These are phyloP conservation scores for Platycheirus albimanus DNA, from an alignment of 2,888 invertebrate genomes.

Conservation along the genomic window DNA sequence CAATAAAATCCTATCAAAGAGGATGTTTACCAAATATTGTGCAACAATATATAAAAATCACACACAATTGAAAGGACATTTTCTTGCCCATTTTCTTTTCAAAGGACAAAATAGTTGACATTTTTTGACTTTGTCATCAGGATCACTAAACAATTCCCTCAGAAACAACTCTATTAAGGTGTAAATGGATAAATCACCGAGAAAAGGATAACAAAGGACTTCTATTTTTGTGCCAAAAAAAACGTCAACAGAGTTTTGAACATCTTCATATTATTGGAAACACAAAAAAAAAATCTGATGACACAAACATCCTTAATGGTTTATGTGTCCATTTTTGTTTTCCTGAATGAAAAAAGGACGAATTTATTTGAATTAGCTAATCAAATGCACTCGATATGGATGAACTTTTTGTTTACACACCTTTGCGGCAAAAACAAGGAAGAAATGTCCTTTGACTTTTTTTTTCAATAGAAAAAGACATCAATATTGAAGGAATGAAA, in stretches of 20 bases:
- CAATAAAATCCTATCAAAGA: conserved; percentile 35
- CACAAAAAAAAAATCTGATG: conserved; percentile 10
- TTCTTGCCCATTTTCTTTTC: conserved; percentile 41
- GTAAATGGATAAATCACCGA: conserved; percentile 71
- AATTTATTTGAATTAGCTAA: conserved; percentile 51
- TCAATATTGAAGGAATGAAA: conserved; percentile 14
- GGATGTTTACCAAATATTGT: conserved; percentile 68
- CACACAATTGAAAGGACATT: conserved; percentile 60
- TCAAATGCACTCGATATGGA: conserved; percentile 39
- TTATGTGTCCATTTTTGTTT: conserved; percentile 42
- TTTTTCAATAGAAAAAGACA: conserved; percentile 24
- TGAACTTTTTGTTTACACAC: conserved; percentile 56
- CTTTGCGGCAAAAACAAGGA: conserved; percentile 67
- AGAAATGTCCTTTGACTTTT: background rate
- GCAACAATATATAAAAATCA: conserved; percentile 49
- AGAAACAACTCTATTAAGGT: conserved; percentile 63
- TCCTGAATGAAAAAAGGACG: conserved; percentile 48
- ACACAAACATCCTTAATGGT: conserved; percentile 51
- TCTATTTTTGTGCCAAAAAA: conserved; percentile 23
- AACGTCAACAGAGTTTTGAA: conserved; percentile 30
- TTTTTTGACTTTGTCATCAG: conserved; percentile 28
- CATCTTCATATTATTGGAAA: conserved; percentile 58
- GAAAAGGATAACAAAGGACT: conserved; percentile 53
- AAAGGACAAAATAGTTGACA: conserved; percentile 14
- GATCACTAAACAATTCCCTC: conserved; percentile 1